These are phyloP conservation scores for Alethe castanea DNA, from an alignment of 2,113 vertebrate species.

Conservation along the genomic window DNA sequence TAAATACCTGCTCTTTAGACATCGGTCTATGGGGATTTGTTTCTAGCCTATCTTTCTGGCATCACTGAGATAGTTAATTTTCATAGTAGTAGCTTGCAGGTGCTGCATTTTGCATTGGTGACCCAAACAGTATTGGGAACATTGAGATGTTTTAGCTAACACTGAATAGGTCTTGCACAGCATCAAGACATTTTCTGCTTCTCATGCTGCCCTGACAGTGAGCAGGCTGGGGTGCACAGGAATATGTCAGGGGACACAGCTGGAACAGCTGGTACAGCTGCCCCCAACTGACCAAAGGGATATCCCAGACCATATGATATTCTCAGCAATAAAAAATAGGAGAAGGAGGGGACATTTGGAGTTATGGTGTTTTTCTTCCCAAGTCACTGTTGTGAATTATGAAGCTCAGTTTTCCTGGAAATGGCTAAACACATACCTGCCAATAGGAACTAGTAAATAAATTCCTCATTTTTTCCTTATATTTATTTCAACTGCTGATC, in stretches of 20 bases:
- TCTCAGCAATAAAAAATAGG: neutral
- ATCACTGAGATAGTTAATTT: neutral
- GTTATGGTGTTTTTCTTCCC: neutral
- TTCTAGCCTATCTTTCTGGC: neutral
- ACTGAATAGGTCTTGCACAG: neutral
- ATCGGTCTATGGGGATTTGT: neutral
- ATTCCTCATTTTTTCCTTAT: neutral
- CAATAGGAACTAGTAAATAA: neutral
- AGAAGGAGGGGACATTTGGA: neutral
- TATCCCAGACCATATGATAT: neutral
- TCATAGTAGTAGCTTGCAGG: neutral
- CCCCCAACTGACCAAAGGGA: neutral
- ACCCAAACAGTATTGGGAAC: neutral
- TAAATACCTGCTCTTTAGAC: neutral
- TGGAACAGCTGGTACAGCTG: neutral
- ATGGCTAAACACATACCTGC: neutral
- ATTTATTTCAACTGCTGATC: neutral
- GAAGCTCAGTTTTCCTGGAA: neutral
- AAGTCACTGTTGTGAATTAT: neutral
- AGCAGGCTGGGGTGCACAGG: neutral
- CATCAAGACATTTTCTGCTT: neutral
- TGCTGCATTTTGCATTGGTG: neutral
- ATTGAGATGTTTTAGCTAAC: neutral
- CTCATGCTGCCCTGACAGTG: neutral
- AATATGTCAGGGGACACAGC: neutral